Evolutionary conservation across 2,888 invertebrate genomes (phyloP).

Genomic region (Epinotia demarniana): DNA sequence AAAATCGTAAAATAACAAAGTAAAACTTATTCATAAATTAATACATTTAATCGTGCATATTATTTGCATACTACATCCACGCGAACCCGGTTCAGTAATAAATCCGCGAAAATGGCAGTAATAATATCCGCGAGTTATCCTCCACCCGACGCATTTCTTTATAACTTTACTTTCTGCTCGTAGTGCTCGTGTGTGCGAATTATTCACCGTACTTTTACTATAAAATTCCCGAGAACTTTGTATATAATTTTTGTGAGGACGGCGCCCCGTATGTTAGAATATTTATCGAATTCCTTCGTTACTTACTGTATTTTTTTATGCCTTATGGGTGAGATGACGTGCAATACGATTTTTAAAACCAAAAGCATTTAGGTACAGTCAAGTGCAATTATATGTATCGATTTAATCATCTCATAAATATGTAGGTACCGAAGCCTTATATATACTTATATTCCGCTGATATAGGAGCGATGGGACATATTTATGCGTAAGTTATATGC

Average conservation of each 20-base stretch:
- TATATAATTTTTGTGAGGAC: constrained; percentile 18
- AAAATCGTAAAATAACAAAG: not conserved
- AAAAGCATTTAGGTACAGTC: too few relatives aligned
- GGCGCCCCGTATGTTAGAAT: not conserved
- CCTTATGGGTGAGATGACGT: too few relatives aligned
- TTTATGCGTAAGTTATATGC: too few relatives aligned
- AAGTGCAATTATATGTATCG: too few relatives aligned
- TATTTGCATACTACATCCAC: not conserved
- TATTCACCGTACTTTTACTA: constrained; percentile 23
- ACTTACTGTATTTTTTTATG: too few relatives aligned
- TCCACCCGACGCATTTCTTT: constrained; percentile 19
- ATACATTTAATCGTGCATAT: too few relatives aligned
- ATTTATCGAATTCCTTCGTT: not conserved
- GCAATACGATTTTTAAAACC: too few relatives aligned
- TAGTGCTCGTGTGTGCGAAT: constrained; percentile 22
- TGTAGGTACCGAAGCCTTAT: too few relatives aligned
- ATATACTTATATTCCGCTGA: too few relatives aligned
- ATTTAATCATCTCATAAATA: too few relatives aligned
- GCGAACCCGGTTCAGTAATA: not conserved
- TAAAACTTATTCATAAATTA: not conserved
- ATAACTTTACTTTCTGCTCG: constrained; percentile 31
- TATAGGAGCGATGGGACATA: too few relatives aligned
- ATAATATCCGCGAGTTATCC: constrained; percentile 37
- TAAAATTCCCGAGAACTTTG: constrained; percentile 31
- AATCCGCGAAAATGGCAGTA: constrained; percentile 12